A percentile compares a stretch with the other conserved stretches of the same genome.
Evolutionary conservation across 1,140 invertebrate genomes (phyloP).

Genomic region (Epicauta chinensis): DNA sequence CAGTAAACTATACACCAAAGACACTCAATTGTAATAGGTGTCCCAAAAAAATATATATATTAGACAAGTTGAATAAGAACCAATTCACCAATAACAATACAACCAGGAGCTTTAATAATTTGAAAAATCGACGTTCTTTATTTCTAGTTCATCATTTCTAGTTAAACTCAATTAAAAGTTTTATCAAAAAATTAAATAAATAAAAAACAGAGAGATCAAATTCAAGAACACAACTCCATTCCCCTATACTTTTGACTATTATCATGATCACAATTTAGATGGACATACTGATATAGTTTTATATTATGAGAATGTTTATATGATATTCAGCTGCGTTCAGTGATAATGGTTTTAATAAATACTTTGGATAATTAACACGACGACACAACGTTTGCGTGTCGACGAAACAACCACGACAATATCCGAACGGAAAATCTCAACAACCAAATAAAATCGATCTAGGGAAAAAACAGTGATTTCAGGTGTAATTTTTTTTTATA

Average conservation of each 20-base stretch:
- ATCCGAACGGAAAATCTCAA: constrained; percentile 3
- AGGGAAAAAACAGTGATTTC: background rate
- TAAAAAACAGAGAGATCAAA: too few relatives aligned
- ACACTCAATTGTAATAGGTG: constrained; percentile 39
- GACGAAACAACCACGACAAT: background rate
- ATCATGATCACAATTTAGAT: constrained; percentile 14
- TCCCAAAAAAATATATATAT: constrained; percentile 37
- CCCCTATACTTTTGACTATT: background rate
- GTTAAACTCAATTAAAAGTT: too few relatives aligned
- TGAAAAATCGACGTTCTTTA: too few relatives aligned
- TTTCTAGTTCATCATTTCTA: too few relatives aligned
- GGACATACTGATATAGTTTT: constrained; percentile 15
- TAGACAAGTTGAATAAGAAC: constrained; percentile 31
- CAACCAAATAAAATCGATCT: constrained; percentile 1
- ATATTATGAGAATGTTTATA: constrained; percentile 11
- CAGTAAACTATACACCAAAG: constrained; percentile 25
- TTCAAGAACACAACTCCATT: too few relatives aligned
- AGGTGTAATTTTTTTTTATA: too few relatives aligned
- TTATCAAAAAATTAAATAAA: too few relatives aligned
- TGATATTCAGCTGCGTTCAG: constrained; percentile 9
- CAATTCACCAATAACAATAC: constrained; percentile 14
- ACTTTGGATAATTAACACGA: constrained; percentile 12
- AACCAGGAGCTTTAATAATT: too few relatives aligned
- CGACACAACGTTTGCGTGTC: constrained; percentile 10
- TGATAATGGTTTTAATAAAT: constrained; percentile 17